Evolutionary conservation across 2,113 vertebrate genomes (phyloP).

Genomic region (Blennius ocellaris): DNA sequence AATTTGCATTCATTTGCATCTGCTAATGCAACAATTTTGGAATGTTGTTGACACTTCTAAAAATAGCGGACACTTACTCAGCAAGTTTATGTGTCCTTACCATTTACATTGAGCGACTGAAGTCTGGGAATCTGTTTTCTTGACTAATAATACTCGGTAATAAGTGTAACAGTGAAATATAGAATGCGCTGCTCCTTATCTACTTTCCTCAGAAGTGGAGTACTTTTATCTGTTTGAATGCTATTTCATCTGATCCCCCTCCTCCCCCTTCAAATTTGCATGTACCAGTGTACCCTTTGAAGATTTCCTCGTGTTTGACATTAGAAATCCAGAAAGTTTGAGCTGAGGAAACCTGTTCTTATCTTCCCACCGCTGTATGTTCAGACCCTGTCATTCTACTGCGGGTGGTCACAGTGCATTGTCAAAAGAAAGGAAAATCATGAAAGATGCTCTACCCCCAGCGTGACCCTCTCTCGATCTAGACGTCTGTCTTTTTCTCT

Average conservation of each 20-base stretch:
- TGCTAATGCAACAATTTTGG: too few species aligned
- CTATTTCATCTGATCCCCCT: conserved; percentile 41
- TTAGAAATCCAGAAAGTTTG: conserved; percentile 40
- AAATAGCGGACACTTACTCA: too few species aligned
- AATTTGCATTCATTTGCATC: too few species aligned
- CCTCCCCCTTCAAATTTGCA: conserved; percentile 30
- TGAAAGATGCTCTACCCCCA: conserved; percentile 38
- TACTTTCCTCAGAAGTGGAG: conserved; percentile 59
- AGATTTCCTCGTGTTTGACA: conserved; percentile 40
- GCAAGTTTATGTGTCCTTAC: too few species aligned
- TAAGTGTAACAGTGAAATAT: conserved; percentile 46
- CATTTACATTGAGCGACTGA: too few species aligned
- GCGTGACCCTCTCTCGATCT: conserved; percentile 33
- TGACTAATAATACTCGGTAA: conserved; percentile 52
- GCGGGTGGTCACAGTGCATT: conserved; percentile 38
- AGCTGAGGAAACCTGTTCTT: conserved; percentile 33
- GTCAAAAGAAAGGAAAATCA: conserved; percentile 40
- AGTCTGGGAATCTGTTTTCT: conserved; percentile 14
- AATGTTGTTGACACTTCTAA: too few species aligned
- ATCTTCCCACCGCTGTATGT: conserved; percentile 31
- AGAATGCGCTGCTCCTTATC: conserved; percentile 49
- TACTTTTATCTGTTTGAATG: conserved; percentile 56
- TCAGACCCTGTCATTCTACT: conserved; percentile 24
- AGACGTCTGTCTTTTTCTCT: conserved; percentile 37
- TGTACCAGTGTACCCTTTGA: conserved; percentile 52